Conservation (phyloP, 2,113 vertebrate genomes). For the Otis tarda region DNA sequence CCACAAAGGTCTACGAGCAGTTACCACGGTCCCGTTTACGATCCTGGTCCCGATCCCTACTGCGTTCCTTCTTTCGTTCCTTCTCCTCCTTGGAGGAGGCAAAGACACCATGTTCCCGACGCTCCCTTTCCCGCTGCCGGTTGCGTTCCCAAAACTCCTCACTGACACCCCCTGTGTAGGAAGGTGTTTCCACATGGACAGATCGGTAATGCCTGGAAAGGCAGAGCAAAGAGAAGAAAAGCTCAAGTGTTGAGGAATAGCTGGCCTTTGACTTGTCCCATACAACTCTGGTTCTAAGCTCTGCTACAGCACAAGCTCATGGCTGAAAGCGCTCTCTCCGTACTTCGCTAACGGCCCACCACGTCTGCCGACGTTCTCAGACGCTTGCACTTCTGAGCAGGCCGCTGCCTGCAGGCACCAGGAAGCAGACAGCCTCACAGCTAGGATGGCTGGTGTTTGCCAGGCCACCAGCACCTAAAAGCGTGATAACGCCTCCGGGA, state of each 20-base stretch:
- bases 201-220: slow-evolving; percentile 88
- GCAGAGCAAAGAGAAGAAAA: neutral
- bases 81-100: slow-evolving; percentile 94
- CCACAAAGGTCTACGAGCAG: neutral
- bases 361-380: rapidly evolving
- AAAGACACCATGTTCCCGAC: slow-evolving; percentile 92
- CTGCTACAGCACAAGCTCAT: rapidly evolving
- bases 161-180: slow-evolving; percentile 93
- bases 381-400: rapidly evolving
- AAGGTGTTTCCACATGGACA: slow-evolving; percentile 91
- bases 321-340: neutral
- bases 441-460: rapidly evolving
- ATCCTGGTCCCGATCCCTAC: slow-evolving; percentile 75
- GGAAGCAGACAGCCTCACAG: too few relatives aligned
- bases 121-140: slow-evolving; percentile 90
- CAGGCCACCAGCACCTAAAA: too few relatives aligned
- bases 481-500: rapidly evolving
- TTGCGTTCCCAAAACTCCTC: slow-evolving; percentile 91
- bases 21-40: slow-evolving; percentile 82
- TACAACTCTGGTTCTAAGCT: too few relatives aligned
- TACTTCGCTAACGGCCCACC: neutral
- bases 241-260: neutral
- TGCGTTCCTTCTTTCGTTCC: slow-evolving; percentile 79
- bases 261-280: neutral
- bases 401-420: neutral